These are phyloP conservation scores for Mantis religiosa DNA, from an alignment of 2,888 invertebrate species.

Conservation along the genomic window DNA sequence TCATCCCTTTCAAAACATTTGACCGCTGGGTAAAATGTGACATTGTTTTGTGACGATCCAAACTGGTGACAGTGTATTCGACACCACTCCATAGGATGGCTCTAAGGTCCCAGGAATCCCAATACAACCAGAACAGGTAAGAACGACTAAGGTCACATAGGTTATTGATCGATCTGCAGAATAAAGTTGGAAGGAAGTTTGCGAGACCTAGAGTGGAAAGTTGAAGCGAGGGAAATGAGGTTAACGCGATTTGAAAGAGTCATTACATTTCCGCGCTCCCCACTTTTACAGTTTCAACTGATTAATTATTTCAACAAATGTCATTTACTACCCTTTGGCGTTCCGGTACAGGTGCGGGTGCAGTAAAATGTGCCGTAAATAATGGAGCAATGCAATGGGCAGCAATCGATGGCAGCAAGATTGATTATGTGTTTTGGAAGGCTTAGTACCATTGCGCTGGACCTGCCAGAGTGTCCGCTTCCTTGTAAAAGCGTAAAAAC, in stretches of 20 bases:
- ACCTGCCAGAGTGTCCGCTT: too few species aligned
- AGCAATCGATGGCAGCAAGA: neutral
- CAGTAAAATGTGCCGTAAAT: neutral
- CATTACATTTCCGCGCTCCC: neutral
- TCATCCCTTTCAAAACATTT: too few species aligned
- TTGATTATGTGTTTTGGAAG: neutral
- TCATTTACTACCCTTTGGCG: neutral
- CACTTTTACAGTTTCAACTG: neutral
- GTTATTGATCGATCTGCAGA: neutral
- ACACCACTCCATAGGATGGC: neutral
- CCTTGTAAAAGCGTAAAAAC: too few species aligned
- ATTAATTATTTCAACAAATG: neutral
- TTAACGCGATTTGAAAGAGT: neutral
- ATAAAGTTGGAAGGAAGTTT: neutral
- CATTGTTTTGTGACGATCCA: too few species aligned
- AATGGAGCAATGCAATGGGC: neutral
- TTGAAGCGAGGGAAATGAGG: neutral
- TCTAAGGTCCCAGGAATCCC: neutral
- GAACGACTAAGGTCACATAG: neutral
- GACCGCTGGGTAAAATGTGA: too few species aligned
- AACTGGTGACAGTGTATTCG: too few species aligned
- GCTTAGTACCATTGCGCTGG: neutral
- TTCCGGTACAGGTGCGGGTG: neutral
- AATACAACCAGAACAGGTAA: neutral
- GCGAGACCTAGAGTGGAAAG: neutral